Percentiles rank a stretch among this genome's conserved stretches.
phyloP scores from a whole-genome alignment of 2,888 invertebrate genomes.

The Metopia argyrocephala region DNA sequence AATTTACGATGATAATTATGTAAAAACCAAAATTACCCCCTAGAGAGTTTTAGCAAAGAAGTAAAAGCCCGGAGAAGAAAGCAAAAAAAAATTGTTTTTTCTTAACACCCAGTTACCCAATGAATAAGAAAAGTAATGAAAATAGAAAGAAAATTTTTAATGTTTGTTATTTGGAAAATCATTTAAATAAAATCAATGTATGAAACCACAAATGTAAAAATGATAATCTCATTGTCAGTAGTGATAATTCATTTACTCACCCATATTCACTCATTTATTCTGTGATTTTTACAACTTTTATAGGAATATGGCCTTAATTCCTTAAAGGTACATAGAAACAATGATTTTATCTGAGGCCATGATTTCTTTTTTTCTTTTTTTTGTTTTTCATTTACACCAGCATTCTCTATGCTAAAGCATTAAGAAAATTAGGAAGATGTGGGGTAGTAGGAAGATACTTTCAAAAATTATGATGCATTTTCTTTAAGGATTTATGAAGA shows the following conservation, averaged over 20 bases:
- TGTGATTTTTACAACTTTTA: too few species aligned
- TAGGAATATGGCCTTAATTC: too few species aligned
- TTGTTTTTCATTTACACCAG: background rate
- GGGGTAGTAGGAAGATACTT: background rate
- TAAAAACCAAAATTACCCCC: constrained; percentile 74
- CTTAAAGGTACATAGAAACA: constrained; percentile 55
- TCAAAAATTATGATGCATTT: constrained; percentile 61
- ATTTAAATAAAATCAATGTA: constrained; percentile 50
- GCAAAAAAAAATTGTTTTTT: background rate
- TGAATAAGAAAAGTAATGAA: background rate
- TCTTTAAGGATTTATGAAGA: constrained; percentile 71
- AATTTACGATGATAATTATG: constrained; percentile 77
- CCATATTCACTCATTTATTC: background rate
- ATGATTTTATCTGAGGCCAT: constrained; percentile 8
- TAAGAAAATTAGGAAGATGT: background rate
- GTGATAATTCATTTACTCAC: constrained; percentile 75
- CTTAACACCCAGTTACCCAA: background rate
- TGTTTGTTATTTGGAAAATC: constrained; percentile 30
- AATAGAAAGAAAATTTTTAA: constrained; percentile 14
- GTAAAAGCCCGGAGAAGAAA: background rate
- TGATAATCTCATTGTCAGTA: constrained; percentile 78
- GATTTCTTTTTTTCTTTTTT: background rate
- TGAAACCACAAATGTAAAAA: constrained; percentile 74
- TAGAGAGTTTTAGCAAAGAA: constrained; percentile 66
- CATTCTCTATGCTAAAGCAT: constrained; percentile 2